These are phyloP conservation scores for Labroides dimidiatus DNA, from an alignment of 2,797 vertebrate species.

Conservation along the genomic window DNA sequence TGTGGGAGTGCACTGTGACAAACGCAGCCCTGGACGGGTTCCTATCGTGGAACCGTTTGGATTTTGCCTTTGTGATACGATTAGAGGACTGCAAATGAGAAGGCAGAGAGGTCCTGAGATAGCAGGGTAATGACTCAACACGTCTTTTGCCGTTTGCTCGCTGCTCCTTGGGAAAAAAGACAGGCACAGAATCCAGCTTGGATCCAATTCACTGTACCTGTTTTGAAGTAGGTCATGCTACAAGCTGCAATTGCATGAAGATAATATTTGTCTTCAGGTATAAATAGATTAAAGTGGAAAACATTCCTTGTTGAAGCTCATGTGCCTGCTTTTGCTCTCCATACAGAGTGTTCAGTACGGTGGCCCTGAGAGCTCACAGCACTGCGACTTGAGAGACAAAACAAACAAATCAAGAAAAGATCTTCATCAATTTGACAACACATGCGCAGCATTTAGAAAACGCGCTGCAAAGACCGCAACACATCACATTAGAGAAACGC, in stretches of 20 bases:
- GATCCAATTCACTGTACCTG: not conserved
- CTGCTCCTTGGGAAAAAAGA: slow-evolving; percentile 7
- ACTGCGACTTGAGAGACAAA: too few relatives aligned
- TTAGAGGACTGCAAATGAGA: slow-evolving; percentile 52
- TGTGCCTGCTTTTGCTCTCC: too few relatives aligned
- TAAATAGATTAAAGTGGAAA: too few relatives aligned
- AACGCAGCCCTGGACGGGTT: slow-evolving; percentile 18
- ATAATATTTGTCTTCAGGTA: too few relatives aligned
- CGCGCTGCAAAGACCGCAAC: too few relatives aligned
- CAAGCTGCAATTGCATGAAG: slow-evolving; percentile 5
- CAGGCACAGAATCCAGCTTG: slow-evolving; percentile 23
- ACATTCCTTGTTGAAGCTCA: too few relatives aligned
- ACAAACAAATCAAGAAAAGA: too few relatives aligned
- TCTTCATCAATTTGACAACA: too few relatives aligned
- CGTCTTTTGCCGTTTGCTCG: slow-evolving; percentile 19
- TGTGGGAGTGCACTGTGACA: slow-evolving; percentile 21
- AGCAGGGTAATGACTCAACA: slow-evolving; percentile 67
- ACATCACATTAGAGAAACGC: too few relatives aligned
- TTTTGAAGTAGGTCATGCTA: slow-evolving; percentile 35
- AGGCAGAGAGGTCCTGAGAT: slow-evolving; percentile 41
- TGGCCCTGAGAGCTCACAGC: too few relatives aligned
- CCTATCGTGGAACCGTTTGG: not conserved
- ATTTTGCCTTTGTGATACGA: slow-evolving; percentile 56
- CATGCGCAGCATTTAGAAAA: too few relatives aligned
- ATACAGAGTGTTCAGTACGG: too few relatives aligned